Conservation (phyloP, 2,113 vertebrate species). For the Rhinoderma darwinii region DNA sequence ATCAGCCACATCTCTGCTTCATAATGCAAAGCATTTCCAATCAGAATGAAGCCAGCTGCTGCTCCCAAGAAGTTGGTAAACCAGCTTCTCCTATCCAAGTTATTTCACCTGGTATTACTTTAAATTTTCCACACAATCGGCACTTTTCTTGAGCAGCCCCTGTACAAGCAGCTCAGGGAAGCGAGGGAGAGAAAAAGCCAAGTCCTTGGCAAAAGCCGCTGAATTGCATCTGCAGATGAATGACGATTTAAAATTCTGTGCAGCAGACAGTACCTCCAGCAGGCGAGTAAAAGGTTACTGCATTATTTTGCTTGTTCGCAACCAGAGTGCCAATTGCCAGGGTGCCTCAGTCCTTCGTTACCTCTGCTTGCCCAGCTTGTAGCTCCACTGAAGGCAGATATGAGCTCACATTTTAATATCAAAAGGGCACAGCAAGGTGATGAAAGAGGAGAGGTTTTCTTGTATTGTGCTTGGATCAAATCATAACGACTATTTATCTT, state of each 20-base stretch:
- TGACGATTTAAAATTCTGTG: constrained; percentile 80
- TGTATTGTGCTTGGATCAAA: not conserved
- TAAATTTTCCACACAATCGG: constrained; percentile 66
- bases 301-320: constrained; percentile 78
- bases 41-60: constrained; percentile 61
- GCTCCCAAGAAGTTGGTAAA: constrained; percentile 66
- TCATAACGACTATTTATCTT: not conserved
- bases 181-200: constrained; percentile 55
- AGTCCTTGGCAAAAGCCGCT: constrained; percentile 76
- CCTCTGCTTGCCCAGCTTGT: constrained; percentile 68
- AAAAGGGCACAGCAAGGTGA: constrained; percentile 78
- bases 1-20: constrained; percentile 66
- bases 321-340: constrained; percentile 68
- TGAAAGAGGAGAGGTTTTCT: constrained; percentile 60
- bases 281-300: constrained; percentile 82
- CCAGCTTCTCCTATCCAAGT: constrained; percentile 64
- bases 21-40: constrained; percentile 65
- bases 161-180: constrained; percentile 69
- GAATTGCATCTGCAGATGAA: constrained; percentile 80
- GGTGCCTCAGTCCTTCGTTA: constrained; percentile 61
- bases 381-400: constrained; percentile 69
- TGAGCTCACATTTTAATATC: constrained; percentile 67
- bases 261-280: constrained; percentile 81
- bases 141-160: constrained; percentile 68
- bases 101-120: constrained; percentile 71